A percentile compares a stretch with the other conserved stretches of the same genome.
These are phyloP conservation scores for Drosophila bipectinata DNA, from an alignment of 1,140 invertebrate genomes.

Conservation along the genomic window DNA sequence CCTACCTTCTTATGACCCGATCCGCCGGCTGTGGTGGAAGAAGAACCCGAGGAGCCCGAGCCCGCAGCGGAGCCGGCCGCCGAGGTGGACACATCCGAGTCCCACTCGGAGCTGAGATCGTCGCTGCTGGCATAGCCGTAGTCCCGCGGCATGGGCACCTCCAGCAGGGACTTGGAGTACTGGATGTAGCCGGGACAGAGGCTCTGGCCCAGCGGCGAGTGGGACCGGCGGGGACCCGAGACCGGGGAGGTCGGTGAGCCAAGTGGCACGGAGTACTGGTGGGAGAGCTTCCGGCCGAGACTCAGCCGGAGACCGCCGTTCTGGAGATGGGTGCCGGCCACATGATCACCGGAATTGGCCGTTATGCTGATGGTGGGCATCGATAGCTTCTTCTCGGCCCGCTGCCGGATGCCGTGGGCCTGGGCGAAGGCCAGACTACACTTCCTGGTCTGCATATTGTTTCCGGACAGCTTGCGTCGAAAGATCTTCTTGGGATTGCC, in stretches of 20 bases:
- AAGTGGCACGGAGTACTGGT: slow-evolving; percentile 47
- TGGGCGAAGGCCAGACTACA: slow-evolving; percentile 82
- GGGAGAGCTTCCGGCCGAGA: slow-evolving; percentile 45
- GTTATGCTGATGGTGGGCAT: slow-evolving; percentile 77
- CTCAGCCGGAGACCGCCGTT: slow-evolving; percentile 11
- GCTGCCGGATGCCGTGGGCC: slow-evolving; percentile 74
- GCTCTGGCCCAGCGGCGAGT: slow-evolving; percentile 67
- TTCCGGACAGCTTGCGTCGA: slow-evolving; percentile 72
- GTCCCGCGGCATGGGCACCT: slow-evolving; percentile 89
- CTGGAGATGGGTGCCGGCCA: slow-evolving; percentile 10
- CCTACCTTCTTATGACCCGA: slow-evolving; percentile 67
- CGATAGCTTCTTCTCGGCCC: slow-evolving; percentile 69
- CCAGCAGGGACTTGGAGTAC: slow-evolving; percentile 90
- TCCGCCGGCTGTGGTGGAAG: slow-evolving; percentile 8
- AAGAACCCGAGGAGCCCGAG: slow-evolving; percentile 19
- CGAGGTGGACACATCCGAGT: slow-evolving; percentile 88
- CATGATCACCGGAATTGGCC: slow-evolving; percentile 62
- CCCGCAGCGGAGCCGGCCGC: slow-evolving; percentile 30
- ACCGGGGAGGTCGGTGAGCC: slow-evolving; percentile 9
- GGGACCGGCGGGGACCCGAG: slow-evolving; percentile 55
- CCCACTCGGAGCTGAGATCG: slow-evolving; percentile 95
- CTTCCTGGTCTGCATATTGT: slow-evolving; percentile 68
- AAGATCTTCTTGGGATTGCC: slow-evolving; percentile 60
- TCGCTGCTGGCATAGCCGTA: slow-evolving; percentile 94
- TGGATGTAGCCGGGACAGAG: slow-evolving; percentile 89